Evolutionary conservation across 1,140 invertebrate species (phyloP).

Genomic region (Octopus bimaculoides): DNA sequence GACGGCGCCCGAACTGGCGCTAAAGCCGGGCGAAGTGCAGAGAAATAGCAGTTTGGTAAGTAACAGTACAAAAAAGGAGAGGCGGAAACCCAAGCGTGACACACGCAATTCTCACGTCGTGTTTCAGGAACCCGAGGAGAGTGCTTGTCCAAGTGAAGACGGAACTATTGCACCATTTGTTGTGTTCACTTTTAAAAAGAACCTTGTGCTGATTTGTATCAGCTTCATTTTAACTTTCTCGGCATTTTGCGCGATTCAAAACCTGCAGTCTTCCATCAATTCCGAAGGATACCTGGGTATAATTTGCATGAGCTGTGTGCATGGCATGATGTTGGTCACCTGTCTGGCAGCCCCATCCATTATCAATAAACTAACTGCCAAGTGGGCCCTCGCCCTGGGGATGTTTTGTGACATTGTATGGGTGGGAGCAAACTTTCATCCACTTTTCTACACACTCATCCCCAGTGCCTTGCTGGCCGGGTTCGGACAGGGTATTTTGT

Average conservation of each 20-base stretch:
- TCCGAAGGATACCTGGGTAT: constrained; percentile 42
- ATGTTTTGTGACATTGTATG: constrained; percentile 50
- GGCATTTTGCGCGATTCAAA: constrained; percentile 53
- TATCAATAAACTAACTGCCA: constrained; percentile 50
- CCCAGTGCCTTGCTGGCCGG: constrained; percentile 52
- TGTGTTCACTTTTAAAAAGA: constrained; percentile 47
- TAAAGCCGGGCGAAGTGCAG: not conserved
- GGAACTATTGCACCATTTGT: constrained; percentile 28
- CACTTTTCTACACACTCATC: constrained; percentile 50
- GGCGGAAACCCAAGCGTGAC: constrained; percentile 14
- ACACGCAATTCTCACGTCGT: constrained; percentile 9
- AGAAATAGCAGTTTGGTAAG: not conserved
- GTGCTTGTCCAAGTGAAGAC: constrained; percentile 25
- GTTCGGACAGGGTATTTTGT: constrained; percentile 52
- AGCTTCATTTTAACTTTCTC: constrained; percentile 55
- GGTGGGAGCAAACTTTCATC: constrained; percentile 54
- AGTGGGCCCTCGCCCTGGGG: constrained; percentile 51
- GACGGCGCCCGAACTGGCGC: constrained; percentile 10
- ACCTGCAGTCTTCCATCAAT: constrained; percentile 53
- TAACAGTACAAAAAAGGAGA: constrained; percentile 12
- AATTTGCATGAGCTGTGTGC: constrained; percentile 49
- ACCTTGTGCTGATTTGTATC: constrained; percentile 49
- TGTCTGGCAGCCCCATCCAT: constrained; percentile 49
- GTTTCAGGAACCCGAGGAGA: constrained; percentile 15
- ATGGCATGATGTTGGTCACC: constrained; percentile 49